phyloP scores from a whole-genome alignment of 2,797 vertebrate species.

The Clangula hyemalis region DNA sequence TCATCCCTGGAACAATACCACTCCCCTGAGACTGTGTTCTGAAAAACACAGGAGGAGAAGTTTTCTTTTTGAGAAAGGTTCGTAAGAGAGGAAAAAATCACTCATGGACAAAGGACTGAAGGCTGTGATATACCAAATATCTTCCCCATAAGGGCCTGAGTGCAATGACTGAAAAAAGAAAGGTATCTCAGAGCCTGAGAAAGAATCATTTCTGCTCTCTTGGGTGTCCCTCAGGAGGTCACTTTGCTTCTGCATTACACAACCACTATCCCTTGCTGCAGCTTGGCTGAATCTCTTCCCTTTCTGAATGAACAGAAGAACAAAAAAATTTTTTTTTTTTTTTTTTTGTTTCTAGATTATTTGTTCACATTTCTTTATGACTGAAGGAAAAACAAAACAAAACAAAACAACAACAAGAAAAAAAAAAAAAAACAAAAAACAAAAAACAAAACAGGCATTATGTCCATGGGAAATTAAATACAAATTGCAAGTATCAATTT shows the following conservation, averaged over 20 bases:
- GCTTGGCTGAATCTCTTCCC: not conserved
- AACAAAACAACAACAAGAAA: not conserved
- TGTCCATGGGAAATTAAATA: not conserved
- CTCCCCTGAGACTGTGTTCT: not conserved
- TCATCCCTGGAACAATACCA: not conserved
- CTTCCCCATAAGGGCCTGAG: not conserved
- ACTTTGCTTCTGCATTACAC: not conserved
- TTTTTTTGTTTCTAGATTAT: not conserved
- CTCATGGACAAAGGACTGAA: not conserved
- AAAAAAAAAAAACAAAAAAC: no score
- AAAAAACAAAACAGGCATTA: not conserved
- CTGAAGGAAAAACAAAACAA: not conserved
- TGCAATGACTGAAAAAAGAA: no score
- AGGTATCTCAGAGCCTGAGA: not conserved
- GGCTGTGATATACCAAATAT: not conserved
- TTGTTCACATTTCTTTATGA: not conserved
- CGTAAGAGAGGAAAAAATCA: not conserved
- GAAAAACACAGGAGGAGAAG: fast-evolving
- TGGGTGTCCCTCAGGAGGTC: not conserved
- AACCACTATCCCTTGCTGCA: not conserved
- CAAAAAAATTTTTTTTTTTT: fast-evolving
- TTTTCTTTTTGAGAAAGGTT: not conserved
- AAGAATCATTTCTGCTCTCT: not conserved
- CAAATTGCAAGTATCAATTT: not conserved
- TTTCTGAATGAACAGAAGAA: not conserved